These are phyloP conservation scores for Drosophila tanythrix DNA, from an alignment of 2,888 invertebrate species.

Conservation along the genomic window DNA sequence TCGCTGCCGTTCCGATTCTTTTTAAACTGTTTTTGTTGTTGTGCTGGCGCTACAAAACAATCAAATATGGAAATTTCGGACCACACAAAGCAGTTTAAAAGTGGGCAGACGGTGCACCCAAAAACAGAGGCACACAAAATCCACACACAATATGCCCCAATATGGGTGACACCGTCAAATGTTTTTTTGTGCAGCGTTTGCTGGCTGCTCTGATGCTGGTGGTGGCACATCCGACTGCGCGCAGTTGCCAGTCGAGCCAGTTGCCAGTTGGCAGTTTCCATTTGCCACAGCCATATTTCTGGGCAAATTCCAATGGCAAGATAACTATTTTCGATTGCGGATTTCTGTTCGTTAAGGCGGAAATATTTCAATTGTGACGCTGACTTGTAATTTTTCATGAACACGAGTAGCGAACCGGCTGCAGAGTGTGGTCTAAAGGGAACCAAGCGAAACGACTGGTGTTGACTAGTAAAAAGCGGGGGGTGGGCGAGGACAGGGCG, in stretches of 20 bases:
- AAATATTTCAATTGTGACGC: conserved; percentile 80
- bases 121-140: conserved; percentile 46
- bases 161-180: conserved; percentile 41
- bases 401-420: conserved; percentile 47
- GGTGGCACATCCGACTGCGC: conserved; percentile 42
- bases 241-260: conserved; percentile 26
- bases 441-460: neutral
- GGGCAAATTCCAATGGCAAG: conserved; percentile 66
- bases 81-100: conserved; percentile 37
- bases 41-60: conserved; percentile 66
- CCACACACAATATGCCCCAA: conserved; percentile 49
- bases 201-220: conserved; percentile 15
- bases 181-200: conserved; percentile 24
- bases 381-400: conserved; percentile 80
- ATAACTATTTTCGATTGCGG: conserved; percentile 79
- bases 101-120: conserved; percentile 10
- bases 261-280: conserved; percentile 16
- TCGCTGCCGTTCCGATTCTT: conserved; percentile 21
- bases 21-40: conserved; percentile 26
- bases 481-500: neutral
- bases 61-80: conserved; percentile 75
- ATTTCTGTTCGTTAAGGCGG: conserved; percentile 78
- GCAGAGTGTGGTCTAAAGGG: conserved; percentile 11
- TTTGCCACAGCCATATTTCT: conserved; percentile 60
- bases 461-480: neutral